These are phyloP conservation scores for Esox masquinongy DNA, from an alignment of 2,797 vertebrate genomes.

Conservation along the genomic window DNA sequence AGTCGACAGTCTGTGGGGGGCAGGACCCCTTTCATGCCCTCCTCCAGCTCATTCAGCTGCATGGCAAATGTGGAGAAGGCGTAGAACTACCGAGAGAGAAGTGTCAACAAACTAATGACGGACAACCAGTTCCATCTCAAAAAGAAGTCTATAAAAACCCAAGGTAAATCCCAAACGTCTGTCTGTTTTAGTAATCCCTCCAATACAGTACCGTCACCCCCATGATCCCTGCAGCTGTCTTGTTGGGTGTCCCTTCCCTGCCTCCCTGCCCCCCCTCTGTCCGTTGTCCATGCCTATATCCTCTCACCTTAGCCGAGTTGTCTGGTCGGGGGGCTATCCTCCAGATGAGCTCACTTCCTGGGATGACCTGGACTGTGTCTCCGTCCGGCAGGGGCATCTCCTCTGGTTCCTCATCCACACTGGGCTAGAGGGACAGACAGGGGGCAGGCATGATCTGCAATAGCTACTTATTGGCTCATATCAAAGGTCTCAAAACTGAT, in stretches of 20 bases:
- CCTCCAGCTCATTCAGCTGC: conserved; percentile 92
- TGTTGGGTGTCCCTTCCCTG: neutral
- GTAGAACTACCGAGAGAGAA: conserved; percentile 82
- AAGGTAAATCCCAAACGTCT: neutral
- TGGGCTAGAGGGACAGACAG: conserved; percentile 48
- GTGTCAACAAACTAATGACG: neutral
- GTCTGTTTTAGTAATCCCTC: neutral
- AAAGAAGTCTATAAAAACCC: neutral
- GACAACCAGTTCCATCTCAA: neutral
- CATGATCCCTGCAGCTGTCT: neutral
- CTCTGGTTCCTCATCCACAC: conserved; percentile 86
- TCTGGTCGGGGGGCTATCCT: conserved; percentile 90
- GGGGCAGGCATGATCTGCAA: neutral
- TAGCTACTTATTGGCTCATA: neutral
- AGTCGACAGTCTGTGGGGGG: conserved; percentile 92
- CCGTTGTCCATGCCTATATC: no score
- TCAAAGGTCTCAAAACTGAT: neutral
- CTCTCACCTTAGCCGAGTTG: conserved; percentile 89
- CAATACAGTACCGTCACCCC: neutral
- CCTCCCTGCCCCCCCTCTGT: neutral
- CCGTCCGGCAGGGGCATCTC: conserved; percentile 89
- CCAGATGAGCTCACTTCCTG: conserved; percentile 92
- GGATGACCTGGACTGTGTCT: conserved; percentile 90
- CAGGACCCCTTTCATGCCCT: conserved; percentile 86
- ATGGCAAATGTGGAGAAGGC: conserved; percentile 97